These are phyloP conservation scores for Himalopsyche anomala DNA, from an alignment of 2,888 invertebrate species.

Conservation along the genomic window DNA sequence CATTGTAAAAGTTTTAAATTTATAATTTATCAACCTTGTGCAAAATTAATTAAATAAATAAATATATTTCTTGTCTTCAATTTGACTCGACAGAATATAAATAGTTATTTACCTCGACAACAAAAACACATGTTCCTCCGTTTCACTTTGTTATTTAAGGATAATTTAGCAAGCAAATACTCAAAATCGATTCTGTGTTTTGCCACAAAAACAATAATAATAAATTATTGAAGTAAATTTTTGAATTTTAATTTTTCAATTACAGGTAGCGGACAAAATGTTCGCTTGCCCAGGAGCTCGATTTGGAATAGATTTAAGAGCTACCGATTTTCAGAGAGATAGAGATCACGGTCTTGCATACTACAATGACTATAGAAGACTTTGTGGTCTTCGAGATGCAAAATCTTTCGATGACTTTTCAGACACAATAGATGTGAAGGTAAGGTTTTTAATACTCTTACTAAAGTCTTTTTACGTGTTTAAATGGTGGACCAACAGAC, in stretches of 20 bases:
- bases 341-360: conserved; percentile 81
- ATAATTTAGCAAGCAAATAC: too few species aligned
- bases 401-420: conserved; percentile 78
- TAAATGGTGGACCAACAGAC: too few species aligned
- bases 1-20: too few species aligned
- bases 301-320: conserved; percentile 69
- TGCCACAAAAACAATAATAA: too few species aligned
- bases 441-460: neutral
- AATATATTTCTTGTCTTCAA: neutral
- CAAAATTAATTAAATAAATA: too few species aligned
- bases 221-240: neutral
- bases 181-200: neutral
- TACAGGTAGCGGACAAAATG: conserved; percentile 53
- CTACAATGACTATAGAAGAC: conserved; percentile 69
- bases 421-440: conserved; percentile 77
- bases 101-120: neutral
- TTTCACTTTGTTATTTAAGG: too few species aligned
- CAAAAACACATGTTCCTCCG: neutral
- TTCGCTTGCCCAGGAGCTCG: conserved; percentile 77
- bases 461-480: too few species aligned
- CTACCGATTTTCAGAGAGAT: conserved; percentile 81
- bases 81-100: neutral
- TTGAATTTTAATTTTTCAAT: neutral
- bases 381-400: conserved; percentile 80
- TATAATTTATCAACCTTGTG: too few species aligned